phyloP scores from a whole-genome alignment of 2,113 vertebrate genomes.

The Colossoma macropomum region DNA sequence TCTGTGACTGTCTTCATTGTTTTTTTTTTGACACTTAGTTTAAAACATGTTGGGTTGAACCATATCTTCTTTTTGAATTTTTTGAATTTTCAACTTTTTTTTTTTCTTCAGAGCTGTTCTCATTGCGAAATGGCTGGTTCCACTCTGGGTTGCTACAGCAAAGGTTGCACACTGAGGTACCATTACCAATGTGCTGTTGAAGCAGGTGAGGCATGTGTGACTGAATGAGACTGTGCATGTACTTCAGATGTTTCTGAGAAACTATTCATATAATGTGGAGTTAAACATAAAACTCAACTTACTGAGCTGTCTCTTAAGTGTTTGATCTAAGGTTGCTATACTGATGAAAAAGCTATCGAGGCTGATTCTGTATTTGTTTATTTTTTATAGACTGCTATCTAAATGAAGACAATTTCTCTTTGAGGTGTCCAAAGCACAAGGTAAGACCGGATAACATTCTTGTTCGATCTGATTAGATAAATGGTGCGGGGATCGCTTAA shows the following conservation, averaged over 20 bases:
- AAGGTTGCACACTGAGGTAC: constrained; percentile 97
- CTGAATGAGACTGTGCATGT: constrained; percentile 19
- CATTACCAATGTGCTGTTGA: constrained; percentile 97
- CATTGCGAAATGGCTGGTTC: constrained; percentile 95
- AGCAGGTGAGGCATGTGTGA: constrained; percentile 84
- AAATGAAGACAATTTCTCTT: constrained; percentile 97
- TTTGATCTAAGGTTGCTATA: background rate
- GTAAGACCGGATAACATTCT: constrained; percentile 77
- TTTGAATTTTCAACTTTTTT: too few relatives aligned
- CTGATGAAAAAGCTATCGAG: background rate
- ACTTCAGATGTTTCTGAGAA: background rate
- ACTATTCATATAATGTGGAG: too few relatives aligned
- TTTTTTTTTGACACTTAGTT: too few relatives aligned
- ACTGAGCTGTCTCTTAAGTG: too few relatives aligned
- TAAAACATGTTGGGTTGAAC: too few relatives aligned
- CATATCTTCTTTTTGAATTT: background rate
- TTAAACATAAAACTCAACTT: too few relatives aligned
- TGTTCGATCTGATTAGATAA: background rate
- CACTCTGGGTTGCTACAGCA: constrained; percentile 98
- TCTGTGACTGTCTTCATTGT: background rate
- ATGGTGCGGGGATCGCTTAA: too few relatives aligned
- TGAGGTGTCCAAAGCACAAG: constrained; percentile 99
- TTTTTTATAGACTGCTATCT: constrained; percentile 89
- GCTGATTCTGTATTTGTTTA: constrained; percentile 52
- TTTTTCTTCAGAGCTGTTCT: constrained; percentile 87